Conservation (phyloP, 2,113 vertebrate species). For the Chlorodrepanis virens region DNA sequence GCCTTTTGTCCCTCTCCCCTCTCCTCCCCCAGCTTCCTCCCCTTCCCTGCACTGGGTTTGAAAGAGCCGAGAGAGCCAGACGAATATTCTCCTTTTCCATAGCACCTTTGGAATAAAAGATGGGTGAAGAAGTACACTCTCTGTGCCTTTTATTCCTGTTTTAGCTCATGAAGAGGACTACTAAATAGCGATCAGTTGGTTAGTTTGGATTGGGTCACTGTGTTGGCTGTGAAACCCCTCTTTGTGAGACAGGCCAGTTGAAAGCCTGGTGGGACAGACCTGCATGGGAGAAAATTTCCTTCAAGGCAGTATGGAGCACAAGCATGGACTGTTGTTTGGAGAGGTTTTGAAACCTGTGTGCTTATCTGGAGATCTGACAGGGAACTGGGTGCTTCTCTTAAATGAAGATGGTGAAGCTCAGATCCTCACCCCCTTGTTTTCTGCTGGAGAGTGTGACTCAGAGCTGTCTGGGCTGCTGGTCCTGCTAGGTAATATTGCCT, state of each 20-base stretch:
- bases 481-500: not conserved
- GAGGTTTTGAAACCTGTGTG: not conserved
- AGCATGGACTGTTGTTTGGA: not conserved
- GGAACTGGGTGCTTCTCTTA: not conserved
- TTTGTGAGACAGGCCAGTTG: not conserved
- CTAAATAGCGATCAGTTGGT: rapidly evolving
- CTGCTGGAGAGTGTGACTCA: not conserved
- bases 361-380: not conserved
- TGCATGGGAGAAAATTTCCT: not conserved
- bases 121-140: not conserved
- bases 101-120: not conserved
- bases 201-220: not conserved
- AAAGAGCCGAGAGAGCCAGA: not conserved
- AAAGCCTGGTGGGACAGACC: not conserved
- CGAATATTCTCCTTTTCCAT: not conserved
- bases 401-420: not conserved
- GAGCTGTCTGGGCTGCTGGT: not conserved
- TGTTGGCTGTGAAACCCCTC: not conserved
- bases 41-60: rapidly evolving
- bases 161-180: not conserved
- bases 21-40: not conserved
- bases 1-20: not conserved
- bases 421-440: not conserved
- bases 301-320: not conserved
- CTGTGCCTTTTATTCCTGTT: not conserved